Conservation (phyloP, 2,888 invertebrate genomes). For the Leptinotarsa rubiginosa region DNA sequence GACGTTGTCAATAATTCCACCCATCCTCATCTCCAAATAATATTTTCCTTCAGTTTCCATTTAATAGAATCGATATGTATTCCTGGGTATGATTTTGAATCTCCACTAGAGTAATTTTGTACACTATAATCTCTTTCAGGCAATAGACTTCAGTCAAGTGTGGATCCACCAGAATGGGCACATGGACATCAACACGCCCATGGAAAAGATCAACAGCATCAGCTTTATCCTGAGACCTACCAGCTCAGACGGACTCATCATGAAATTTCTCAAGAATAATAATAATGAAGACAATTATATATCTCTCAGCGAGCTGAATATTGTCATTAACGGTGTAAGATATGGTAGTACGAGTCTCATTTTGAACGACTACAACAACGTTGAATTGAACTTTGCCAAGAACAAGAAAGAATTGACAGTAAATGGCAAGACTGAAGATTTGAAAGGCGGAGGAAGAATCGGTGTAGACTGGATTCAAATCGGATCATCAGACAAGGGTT, state of each 20-base stretch:
- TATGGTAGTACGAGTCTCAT: constrained; percentile 16
- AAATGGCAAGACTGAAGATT: constrained; percentile 35
- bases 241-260: constrained; percentile 46
- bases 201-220: constrained; percentile 62
- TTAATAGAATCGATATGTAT: too few relatives aligned
- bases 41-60: too few relatives aligned
- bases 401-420: constrained; percentile 37
- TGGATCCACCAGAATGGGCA: constrained; percentile 86
- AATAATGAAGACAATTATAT: constrained; percentile 9
- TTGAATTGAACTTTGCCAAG: constrained; percentile 42
- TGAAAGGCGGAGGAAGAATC: constrained; percentile 30
- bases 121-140: not conserved
- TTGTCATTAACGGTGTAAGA: constrained; percentile 23
- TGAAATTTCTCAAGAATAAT: constrained; percentile 42
- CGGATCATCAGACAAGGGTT: constrained; percentile 42
- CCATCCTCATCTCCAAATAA: too few relatives aligned
- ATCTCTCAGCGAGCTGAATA: constrained; percentile 6
- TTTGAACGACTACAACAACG: constrained; percentile 35
- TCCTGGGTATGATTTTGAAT: too few relatives aligned
- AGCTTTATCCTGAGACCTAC: constrained; percentile 51
- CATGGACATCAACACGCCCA: constrained; percentile 75
- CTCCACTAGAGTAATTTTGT: not conserved
- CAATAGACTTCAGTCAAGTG: constrained; percentile 68
- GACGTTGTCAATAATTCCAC: too few relatives aligned
- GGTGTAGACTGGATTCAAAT: constrained; percentile 39